Conservation (phyloP, 92 coral and sea anemone genomes). For the Virgularia gustaviana region DNA sequence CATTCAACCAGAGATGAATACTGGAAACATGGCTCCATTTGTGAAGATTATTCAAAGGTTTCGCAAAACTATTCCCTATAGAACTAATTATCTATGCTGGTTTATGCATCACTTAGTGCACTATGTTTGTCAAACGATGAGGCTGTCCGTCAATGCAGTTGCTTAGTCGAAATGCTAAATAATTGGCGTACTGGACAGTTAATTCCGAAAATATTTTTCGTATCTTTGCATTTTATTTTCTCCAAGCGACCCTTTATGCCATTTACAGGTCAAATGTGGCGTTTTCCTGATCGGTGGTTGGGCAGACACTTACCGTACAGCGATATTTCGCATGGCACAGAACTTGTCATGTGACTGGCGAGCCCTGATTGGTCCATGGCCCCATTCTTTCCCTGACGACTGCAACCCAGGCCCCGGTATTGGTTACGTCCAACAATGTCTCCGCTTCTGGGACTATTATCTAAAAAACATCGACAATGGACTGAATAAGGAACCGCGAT, state of each 20-base stretch:
- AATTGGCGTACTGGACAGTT: too few relatives aligned
- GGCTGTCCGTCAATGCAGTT: background rate
- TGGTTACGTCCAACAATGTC: conserved; percentile 58
- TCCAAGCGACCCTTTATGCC: too few relatives aligned
- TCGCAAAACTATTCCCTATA: background rate
- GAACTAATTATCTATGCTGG: background rate
- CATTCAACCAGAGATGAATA: conserved; percentile 70
- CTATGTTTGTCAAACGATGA: background rate
- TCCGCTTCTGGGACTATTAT: conserved; percentile 72
- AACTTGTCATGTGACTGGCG: conserved; percentile 55
- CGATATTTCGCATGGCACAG: conserved; percentile 68
- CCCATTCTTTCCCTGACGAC: conserved; percentile 60
- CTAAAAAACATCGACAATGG: conserved; percentile 63
- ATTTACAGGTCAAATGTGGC: conserved; percentile 47
- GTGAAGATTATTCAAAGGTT: conserved; percentile 59
- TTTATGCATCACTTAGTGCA: background rate
- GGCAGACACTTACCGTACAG: conserved; percentile 57
- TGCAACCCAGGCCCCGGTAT: conserved; percentile 65
- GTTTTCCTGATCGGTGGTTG: conserved; percentile 73
- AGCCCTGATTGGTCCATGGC: conserved; percentile 70
- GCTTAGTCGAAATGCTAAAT: too few relatives aligned
- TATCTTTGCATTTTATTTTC: too few relatives aligned
- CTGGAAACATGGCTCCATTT: conserved; percentile 73
- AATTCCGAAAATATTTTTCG: too few relatives aligned
- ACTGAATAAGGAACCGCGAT: conserved; percentile 57